Percentiles rank a stretch among this genome's conserved stretches.
These are phyloP conservation scores for Myiozetetes cayanensis DNA, from an alignment of 2,113 vertebrate genomes.

Conservation along the genomic window DNA sequence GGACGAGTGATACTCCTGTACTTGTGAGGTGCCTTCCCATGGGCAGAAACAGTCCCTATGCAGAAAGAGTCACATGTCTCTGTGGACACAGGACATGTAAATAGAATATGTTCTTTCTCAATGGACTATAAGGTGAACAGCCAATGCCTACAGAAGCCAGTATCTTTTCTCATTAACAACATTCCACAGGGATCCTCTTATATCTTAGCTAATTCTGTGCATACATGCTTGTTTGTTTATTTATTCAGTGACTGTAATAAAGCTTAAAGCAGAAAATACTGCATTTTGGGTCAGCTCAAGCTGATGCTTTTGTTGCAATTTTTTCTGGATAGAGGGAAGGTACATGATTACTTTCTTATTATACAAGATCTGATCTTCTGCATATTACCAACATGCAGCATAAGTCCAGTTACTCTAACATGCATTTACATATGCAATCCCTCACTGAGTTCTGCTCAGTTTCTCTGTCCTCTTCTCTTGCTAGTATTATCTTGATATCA, in stretches of 20 bases:
- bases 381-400: not conserved
- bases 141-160: not conserved
- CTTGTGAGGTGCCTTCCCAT: not conserved
- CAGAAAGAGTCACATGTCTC: not conserved
- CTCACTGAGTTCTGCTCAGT: not conserved
- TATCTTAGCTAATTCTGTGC: not conserved
- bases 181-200: not conserved
- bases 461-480: not conserved
- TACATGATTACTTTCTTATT: not conserved
- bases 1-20: accelerated
- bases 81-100: not conserved
- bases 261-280: not conserved
- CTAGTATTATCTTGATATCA: not conserved
- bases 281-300: not conserved
- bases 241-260: not conserved
- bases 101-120: not conserved
- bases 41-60: not conserved
- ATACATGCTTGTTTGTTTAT: not conserved
- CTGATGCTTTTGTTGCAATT: not conserved
- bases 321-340: not conserved
- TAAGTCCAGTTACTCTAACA: not conserved
- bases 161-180: not conserved
- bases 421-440: not conserved
- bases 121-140: not conserved
- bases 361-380: not conserved